phyloP scores from a whole-genome alignment of 2,888 invertebrate genomes.

The Troilus luridus region DNA sequence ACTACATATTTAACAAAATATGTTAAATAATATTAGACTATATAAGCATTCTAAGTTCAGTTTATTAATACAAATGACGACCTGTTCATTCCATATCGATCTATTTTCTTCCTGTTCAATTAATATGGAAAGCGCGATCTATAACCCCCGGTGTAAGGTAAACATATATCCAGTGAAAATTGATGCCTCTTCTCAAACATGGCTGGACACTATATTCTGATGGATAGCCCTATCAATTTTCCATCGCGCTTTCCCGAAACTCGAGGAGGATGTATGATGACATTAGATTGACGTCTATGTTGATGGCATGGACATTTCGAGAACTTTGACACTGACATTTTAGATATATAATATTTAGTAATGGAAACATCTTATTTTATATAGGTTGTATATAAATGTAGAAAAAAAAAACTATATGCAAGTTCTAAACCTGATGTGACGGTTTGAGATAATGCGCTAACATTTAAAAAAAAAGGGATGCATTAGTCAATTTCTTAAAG shows the following conservation, averaged over 20 bases:
- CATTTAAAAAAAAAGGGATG: no score
- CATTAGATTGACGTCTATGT: background rate
- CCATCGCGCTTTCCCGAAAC: background rate
- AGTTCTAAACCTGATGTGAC: no score
- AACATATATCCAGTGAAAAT: background rate
- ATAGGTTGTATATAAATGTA: no score
- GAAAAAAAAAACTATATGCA: no score
- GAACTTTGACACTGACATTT: background rate
- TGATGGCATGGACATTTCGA: background rate
- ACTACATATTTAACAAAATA: no score
- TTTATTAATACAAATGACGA: background rate
- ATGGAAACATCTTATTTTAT: no score
- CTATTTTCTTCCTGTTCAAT: background rate
- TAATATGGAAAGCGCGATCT: background rate
- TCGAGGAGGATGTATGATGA: background rate
- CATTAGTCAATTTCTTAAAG: no score
- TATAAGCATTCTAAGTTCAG: background rate
- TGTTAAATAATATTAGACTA: no score
- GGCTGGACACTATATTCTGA: background rate
- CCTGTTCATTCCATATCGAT: background rate
- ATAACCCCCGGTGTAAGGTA: background rate
- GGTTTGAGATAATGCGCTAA: no score
- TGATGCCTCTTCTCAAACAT: background rate
- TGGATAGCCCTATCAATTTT: constrained; percentile 8
- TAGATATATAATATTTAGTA: no score